phyloP scores from a whole-genome alignment of 2,888 invertebrate genomes.

The Ceramica pisi region DNA sequence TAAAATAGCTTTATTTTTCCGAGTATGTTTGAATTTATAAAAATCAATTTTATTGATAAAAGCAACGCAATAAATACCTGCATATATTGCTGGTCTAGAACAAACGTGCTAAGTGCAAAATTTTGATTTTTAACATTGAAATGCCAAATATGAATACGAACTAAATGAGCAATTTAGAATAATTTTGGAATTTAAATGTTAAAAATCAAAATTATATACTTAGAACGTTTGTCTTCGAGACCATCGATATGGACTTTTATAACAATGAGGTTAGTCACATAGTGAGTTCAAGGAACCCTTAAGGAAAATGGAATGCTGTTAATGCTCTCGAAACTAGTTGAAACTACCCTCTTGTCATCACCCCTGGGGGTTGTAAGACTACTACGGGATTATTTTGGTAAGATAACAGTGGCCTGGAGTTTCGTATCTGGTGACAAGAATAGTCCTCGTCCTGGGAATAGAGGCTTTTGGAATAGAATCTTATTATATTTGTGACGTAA shows the following conservation, averaged over 20 bases:
- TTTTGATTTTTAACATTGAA: too few relatives aligned
- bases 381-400: conserved; percentile 42
- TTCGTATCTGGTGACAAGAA: conserved; percentile 28
- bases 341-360: conserved; percentile 32
- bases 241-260: not conserved
- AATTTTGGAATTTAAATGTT: too few relatives aligned
- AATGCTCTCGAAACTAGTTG: conserved; percentile 32
- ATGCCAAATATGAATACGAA: too few relatives aligned
- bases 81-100: too few relatives aligned
- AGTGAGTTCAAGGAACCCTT: conserved; percentile 36
- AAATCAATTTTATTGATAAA: too few relatives aligned
- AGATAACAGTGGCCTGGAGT: conserved; percentile 35
- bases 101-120: too few relatives aligned
- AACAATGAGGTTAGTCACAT: not conserved
- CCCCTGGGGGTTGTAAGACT: conserved; percentile 34
- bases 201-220: too few relatives aligned
- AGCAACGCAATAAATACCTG: not conserved
- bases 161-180: too few relatives aligned
- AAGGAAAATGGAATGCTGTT: conserved; percentile 30
- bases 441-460: not conserved
- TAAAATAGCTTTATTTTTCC: too few relatives aligned
- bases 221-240: too few relatives aligned
- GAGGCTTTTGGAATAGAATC: not conserved
- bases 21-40: too few relatives aligned
- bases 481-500: conserved; percentile 13